Base-by-base conservation (phyloP, 2,888 invertebrate species). In the Leucophenga montana region DNA sequence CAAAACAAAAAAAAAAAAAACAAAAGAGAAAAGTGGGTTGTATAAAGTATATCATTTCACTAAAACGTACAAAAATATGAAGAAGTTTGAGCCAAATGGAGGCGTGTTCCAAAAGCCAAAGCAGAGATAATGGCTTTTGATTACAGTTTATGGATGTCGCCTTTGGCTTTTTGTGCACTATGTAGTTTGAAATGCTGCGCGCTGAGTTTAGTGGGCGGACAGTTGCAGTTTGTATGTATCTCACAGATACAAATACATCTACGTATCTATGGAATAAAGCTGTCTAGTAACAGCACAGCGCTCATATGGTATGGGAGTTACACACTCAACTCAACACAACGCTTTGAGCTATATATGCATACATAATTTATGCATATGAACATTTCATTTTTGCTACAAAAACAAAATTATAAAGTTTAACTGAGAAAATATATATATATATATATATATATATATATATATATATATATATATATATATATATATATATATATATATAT, bases 111-210 rank as follows among this genome's bases (percentile, higher is more conserved):
- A 68, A 66, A 61, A 70, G 33, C 80, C 80, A 77, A 66, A 77
- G 75, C 77, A 80, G 75, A 82, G 80, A 82, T 82, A 82, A 82
- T 82, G 78, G 81, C 81, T 82, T 82, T 82, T 82, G 81, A 82
- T 82, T 82, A 82, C 82, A 82, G 81, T 82, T 82, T 82, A 82
- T 82, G 79, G 79, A 78, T 80, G 81, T 82, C 82, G 81, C 81
- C 82, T 78, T 77, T 79, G 77, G 81, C 82, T 74, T 70, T 70
- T 72, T 18, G 46, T 22, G 18, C 46, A 13, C 22, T 39, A 3
- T 39, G 39, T 39, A 39, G 39, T 39, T 39, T 39, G 39, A 5
- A 39, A 39, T 39, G 39, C 39, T 39, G 39, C 3, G 11, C 39
- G n/a, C n/a, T 13, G 22, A 46, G 62, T 64, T 64, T 64, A 22